Conservation (phyloP, 2,888 invertebrate genomes). For the Gortyna flavago region DNA sequence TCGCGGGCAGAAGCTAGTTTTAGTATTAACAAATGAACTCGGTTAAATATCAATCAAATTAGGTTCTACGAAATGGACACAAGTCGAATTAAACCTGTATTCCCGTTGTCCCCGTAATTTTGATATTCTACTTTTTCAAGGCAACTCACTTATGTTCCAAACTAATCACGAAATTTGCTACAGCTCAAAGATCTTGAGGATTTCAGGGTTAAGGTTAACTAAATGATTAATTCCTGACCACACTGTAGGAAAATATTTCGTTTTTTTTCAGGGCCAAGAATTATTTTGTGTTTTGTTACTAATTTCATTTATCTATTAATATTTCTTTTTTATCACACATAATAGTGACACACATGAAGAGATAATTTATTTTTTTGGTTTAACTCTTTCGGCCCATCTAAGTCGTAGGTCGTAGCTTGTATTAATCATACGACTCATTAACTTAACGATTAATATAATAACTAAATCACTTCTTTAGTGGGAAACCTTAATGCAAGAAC, state of each 20-base stretch:
- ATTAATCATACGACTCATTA: neutral
- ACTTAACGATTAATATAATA: neutral
- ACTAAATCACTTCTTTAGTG: neutral
- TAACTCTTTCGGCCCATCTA: neutral
- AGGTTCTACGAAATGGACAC: neutral
- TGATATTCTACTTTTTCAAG: neutral
- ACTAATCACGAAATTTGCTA: neutral
- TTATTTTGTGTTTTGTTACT: slow-evolving; percentile 6
- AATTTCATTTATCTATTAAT: neutral
- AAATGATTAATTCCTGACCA: slow-evolving; percentile 13
- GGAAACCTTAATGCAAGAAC: neutral
- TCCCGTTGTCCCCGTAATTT: too few relatives aligned
- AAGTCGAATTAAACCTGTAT: neutral
- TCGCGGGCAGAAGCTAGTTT: too few relatives aligned
- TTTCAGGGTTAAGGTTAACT: slow-evolving; percentile 16
- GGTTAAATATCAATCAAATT: neutral
- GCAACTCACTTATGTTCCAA: slow-evolving; percentile 2
- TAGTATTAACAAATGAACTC: slow-evolving; percentile 14
- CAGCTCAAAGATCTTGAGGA: slow-evolving; percentile 16
- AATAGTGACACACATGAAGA: neutral
- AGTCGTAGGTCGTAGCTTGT: neutral
- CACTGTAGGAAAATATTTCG: slow-evolving; percentile 1
- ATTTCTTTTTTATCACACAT: neutral
- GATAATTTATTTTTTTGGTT: neutral
- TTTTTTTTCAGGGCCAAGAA: neutral